A percentile compares a stretch with the other conserved stretches of the same genome.
Evolutionary conservation across 1,140 invertebrate genomes (phyloP).

Genomic region (Metopolophium dirhodum): DNA sequence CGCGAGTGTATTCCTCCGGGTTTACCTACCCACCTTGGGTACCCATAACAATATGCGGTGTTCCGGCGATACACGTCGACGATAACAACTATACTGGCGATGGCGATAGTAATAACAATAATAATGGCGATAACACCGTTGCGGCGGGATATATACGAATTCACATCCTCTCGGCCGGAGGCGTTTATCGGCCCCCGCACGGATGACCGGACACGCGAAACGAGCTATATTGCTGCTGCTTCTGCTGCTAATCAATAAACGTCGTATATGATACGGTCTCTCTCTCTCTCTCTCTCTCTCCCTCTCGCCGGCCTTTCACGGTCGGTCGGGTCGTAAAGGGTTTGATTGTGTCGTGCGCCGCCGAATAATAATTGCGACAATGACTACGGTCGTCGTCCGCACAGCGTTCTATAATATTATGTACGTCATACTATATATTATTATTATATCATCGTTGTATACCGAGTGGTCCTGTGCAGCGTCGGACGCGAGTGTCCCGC

Average conservation of each 20-base stretch:
- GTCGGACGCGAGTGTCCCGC: background rate
- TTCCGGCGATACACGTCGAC: too few relatives aligned
- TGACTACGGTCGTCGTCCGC: background rate
- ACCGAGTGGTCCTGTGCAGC: too few relatives aligned
- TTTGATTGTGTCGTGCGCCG: background rate
- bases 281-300: too few relatives aligned
- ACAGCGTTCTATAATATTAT: too few relatives aligned
- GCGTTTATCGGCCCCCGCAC: background rate
- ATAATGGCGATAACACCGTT: background rate
- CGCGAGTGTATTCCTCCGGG: too few relatives aligned
- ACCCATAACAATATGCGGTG: too few relatives aligned
- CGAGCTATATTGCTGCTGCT: background rate
- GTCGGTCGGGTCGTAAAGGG: background rate
- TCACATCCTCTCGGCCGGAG: background rate
- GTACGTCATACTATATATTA: too few relatives aligned
- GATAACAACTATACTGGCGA: too few relatives aligned
- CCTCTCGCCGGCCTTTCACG: background rate
- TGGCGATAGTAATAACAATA: background rate
- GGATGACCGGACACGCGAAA: conserved; percentile 16
- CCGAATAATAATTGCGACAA: conserved; percentile 43
- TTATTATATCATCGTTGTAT: too few relatives aligned
- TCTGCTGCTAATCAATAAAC: background rate
- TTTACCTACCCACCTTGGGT: too few relatives aligned
- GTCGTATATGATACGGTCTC: background rate
- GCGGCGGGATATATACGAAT: background rate